phyloP scores from a whole-genome alignment of 2,888 invertebrate species.

The Synanthedon formicaeformis region DNA sequence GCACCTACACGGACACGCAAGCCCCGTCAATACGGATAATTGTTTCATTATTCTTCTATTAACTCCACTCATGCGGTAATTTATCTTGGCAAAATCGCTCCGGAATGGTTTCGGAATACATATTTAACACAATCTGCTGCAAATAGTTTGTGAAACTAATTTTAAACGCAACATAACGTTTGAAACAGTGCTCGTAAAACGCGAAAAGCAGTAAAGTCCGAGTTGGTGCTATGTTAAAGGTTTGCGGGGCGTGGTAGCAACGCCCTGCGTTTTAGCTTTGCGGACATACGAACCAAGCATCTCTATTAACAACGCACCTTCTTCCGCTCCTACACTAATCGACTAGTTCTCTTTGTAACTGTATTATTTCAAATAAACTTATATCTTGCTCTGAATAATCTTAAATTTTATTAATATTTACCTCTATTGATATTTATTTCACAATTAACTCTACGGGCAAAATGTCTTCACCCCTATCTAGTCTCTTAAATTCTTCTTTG shows the following conservation, averaged over 20 bases:
- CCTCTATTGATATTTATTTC: too few species aligned
- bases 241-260: constrained; percentile 43
- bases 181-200: constrained; percentile 36
- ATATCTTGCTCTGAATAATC: too few species aligned
- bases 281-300: constrained; percentile 38
- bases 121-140: not conserved
- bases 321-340: constrained; percentile 11
- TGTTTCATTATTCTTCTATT: constrained; percentile 69
- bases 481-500: too few species aligned
- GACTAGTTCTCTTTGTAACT: too few species aligned
- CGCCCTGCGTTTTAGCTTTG: constrained; percentile 51
- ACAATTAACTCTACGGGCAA: too few species aligned
- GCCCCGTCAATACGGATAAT: constrained; percentile 55
- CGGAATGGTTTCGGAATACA: not conserved
- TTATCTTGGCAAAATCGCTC: constrained; percentile 27
- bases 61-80: constrained; percentile 54
- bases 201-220: constrained; percentile 39
- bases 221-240: constrained; percentile 34
- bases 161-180: constrained; percentile 41
- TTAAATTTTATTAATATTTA: too few species aligned
- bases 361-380: too few species aligned
- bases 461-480: too few species aligned
- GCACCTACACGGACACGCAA: constrained; percentile 47
- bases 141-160: constrained; percentile 16
- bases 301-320: constrained; percentile 51